These are phyloP conservation scores for Paramuricea clavata DNA, from an alignment of 92 coral and sea anemone genomes.

Conservation along the genomic window DNA sequence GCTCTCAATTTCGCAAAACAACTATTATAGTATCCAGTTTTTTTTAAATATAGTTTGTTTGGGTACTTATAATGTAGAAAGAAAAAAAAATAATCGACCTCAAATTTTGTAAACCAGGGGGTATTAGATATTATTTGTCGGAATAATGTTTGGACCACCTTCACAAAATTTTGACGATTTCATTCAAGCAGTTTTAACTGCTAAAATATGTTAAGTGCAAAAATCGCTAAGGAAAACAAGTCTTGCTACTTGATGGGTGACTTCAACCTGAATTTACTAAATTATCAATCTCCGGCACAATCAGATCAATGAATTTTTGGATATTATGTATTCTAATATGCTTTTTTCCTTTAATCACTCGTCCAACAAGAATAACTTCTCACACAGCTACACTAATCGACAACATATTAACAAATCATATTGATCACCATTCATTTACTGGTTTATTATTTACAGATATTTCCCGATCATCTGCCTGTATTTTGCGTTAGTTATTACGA, in stretches of 20 bases:
- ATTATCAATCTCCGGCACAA: constrained; percentile 15
- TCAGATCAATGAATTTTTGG: constrained; percentile 44
- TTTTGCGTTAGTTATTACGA: constrained; percentile 43
- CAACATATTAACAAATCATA: constrained; percentile 53
- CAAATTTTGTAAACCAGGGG: too few species aligned
- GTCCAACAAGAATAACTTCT: constrained; percentile 53
- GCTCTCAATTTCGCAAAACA: too few species aligned
- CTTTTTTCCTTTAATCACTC: constrained; percentile 46
- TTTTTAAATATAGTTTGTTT: too few species aligned
- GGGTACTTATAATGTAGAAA: too few species aligned
- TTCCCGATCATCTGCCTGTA: constrained; percentile 70
- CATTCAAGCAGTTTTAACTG: constrained; percentile 4
- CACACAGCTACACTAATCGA: too few species aligned
- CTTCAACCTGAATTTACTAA: too few species aligned
- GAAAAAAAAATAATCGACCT: too few species aligned
- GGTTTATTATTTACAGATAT: constrained; percentile 58
- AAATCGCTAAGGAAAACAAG: constrained; percentile 41
- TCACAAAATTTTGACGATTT: constrained; percentile 29
- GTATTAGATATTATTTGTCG: too few species aligned
- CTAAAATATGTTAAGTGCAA: constrained; percentile 22
- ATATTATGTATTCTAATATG: too few species aligned
- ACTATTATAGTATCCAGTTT: too few species aligned
- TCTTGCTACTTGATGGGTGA: too few species aligned
- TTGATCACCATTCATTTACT: constrained; percentile 15
- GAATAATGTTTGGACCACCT: constrained; percentile 50